Percentiles rank a stretch among this genome's conserved stretches.
Evolutionary conservation across 1,140 invertebrate species (phyloP).

Genomic region (Zaprionus camerounensis): DNA sequence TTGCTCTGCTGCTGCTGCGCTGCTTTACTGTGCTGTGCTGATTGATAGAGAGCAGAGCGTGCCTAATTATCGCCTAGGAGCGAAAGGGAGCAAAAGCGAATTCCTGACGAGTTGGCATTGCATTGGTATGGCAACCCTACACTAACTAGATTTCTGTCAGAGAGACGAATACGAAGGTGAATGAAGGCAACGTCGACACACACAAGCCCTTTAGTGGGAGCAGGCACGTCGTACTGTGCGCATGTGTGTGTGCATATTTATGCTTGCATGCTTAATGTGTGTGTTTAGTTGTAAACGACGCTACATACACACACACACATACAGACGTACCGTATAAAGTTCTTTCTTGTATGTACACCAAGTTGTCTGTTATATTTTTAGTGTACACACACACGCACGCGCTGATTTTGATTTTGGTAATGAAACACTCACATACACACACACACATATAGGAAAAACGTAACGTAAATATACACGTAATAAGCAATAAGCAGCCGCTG

Average conservation of each 20-base stretch:
- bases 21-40: neutral
- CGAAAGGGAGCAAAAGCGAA: constrained; percentile 7
- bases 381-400: constrained; percentile 25
- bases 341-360: constrained; percentile 37
- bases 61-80: constrained; percentile 32
- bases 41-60: constrained; percentile 37
- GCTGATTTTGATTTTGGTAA: constrained; percentile 43
- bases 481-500: constrained; percentile 34
- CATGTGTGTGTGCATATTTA: constrained; percentile 7
- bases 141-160: neutral
- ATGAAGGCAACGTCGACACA: constrained; percentile 30
- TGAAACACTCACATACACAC: constrained; percentile 37
- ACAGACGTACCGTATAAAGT: constrained; percentile 15
- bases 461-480: constrained; percentile 71
- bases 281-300: constrained; percentile 31
- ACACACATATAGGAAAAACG: constrained; percentile 26
- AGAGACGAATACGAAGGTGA: constrained; percentile 17
- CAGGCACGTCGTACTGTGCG: constrained; percentile 19
- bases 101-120: constrained; percentile 23
- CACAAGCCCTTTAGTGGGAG: constrained; percentile 7
- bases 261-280: constrained; percentile 40
- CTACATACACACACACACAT: constrained; percentile 28
- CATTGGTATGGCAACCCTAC: constrained; percentile 16
- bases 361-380: constrained; percentile 45
- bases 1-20: neutral